Evolutionary conservation across 2,113 vertebrate species (phyloP).

Genomic region (Chlamydotis undulata): DNA sequence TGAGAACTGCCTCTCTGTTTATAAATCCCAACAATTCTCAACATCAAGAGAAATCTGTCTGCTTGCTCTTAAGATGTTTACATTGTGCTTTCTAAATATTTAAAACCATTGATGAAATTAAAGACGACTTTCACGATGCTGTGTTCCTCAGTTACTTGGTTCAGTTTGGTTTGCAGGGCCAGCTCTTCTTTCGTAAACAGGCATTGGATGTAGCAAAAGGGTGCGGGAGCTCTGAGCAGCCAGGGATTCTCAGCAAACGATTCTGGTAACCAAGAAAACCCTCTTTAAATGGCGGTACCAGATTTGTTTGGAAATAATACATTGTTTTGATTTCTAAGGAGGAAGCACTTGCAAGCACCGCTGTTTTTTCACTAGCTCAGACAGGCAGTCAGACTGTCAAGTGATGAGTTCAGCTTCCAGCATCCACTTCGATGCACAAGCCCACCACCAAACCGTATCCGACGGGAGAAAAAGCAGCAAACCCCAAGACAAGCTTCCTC

Average conservation of each 20-base stretch:
- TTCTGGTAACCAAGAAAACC: not conserved
- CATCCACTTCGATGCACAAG: not conserved
- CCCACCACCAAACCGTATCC: not conserved
- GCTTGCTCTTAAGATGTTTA: conserved; percentile 5
- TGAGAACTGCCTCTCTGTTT: not conserved
- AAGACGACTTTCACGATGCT: not conserved
- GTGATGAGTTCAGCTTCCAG: not conserved
- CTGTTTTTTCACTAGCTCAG: not conserved
- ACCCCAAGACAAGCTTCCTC: not conserved
- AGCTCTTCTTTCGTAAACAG: not conserved
- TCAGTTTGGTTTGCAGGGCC: not conserved
- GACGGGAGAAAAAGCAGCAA: not conserved
- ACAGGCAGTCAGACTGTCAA: not conserved
- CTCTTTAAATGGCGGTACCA: not conserved
- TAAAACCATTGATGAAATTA: not conserved
- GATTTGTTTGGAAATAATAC: not conserved
- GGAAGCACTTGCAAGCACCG: not conserved
- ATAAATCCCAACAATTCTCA: not conserved
- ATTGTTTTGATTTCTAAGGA: not conserved
- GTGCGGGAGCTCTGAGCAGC: not conserved
- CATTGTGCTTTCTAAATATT: conserved; percentile 10
- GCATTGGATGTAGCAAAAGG: not conserved
- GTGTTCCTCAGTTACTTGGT: not conserved
- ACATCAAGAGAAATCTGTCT: not conserved
- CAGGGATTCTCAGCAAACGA: not conserved